Percentiles rank a stretch among this genome's conserved stretches.
Conservation (phyloP, 2,888 invertebrate genomes). For the Scotopteryx bipunctaria region DNA sequence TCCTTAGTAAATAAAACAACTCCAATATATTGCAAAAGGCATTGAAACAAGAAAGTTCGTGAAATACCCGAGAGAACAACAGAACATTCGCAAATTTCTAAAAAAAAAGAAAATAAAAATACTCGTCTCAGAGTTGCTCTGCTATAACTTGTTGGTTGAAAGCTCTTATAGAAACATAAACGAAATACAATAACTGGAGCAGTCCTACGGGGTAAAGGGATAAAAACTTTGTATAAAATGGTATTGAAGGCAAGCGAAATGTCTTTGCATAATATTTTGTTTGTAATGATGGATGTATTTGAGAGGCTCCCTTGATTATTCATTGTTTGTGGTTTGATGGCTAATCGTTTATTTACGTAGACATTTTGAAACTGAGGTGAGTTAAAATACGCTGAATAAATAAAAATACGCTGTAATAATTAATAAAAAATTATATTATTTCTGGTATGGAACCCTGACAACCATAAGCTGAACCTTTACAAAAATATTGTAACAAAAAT, state of each 20-base stretch:
- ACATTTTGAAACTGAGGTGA: too few relatives aligned
- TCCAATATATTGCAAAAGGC: constrained; percentile 57
- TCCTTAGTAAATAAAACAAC: constrained; percentile 54
- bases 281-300: constrained; percentile 23
- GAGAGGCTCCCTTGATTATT: neutral
- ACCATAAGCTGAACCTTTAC: constrained; percentile 4
- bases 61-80: constrained; percentile 59
- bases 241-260: constrained; percentile 35
- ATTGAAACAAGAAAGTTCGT: constrained; percentile 60
- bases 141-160: constrained; percentile 60
- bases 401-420: too few relatives aligned
- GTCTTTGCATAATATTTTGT: constrained; percentile 33
- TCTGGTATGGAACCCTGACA: too few relatives aligned
- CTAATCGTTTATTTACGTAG: neutral
- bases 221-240: constrained; percentile 41
- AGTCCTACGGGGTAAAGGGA: constrained; percentile 50
- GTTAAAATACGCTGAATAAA: too few relatives aligned
- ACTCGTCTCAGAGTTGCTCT: constrained; percentile 51
- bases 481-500: too few relatives aligned
- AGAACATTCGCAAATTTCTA: constrained; percentile 60
- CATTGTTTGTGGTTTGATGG: neutral
- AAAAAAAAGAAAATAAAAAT: constrained; percentile 60
- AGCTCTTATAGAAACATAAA: constrained; percentile 61
- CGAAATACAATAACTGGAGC: constrained; percentile 54
- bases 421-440: too few relatives aligned